phyloP scores from a whole-genome alignment of 1,140 invertebrate genomes.

The Bombus fervidus region DNA sequence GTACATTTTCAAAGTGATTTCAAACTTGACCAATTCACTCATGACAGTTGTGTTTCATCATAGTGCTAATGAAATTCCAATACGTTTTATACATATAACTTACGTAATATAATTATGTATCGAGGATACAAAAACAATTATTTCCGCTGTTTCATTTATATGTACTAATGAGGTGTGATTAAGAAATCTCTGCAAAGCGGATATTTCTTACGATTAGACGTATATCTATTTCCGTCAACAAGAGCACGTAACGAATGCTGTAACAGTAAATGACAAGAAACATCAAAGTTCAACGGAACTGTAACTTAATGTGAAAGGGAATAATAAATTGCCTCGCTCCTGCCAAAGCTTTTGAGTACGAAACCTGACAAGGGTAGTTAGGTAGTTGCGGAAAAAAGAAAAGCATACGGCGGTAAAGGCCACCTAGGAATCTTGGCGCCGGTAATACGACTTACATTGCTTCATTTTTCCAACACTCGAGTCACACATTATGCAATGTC shows the following conservation, averaged over 20 bases:
- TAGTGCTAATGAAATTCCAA: no score
- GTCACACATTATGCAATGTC: slow-evolving; percentile 49
- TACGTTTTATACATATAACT: no score
- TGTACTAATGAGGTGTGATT: not conserved
- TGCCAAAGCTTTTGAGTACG: slow-evolving; percentile 12
- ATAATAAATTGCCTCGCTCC: slow-evolving; percentile 32
- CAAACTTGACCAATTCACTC: no score
- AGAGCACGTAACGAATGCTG: not conserved
- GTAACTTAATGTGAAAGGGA: slow-evolving; percentile 9
- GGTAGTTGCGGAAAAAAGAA: slow-evolving; percentile 30
- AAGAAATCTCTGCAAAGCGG: not conserved
- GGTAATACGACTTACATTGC: slow-evolving; percentile 29
- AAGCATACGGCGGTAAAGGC: slow-evolving; percentile 1
- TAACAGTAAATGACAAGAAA: slow-evolving; percentile 1
- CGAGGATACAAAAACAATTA: no score
- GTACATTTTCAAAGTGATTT: no score
- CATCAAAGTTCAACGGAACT: slow-evolving; percentile 9
- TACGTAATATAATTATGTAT: no score
- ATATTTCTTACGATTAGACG: not conserved
- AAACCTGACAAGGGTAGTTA: slow-evolving; percentile 33
- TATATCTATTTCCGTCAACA: not conserved
- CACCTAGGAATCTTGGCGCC: slow-evolving; percentile 55
- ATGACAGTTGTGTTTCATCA: no score
- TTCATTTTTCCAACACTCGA: slow-evolving; percentile 44
- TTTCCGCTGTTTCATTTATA: not conserved